phyloP scores from a whole-genome alignment of 1,140 invertebrate genomes.

The Drosophila elegans region DNA sequence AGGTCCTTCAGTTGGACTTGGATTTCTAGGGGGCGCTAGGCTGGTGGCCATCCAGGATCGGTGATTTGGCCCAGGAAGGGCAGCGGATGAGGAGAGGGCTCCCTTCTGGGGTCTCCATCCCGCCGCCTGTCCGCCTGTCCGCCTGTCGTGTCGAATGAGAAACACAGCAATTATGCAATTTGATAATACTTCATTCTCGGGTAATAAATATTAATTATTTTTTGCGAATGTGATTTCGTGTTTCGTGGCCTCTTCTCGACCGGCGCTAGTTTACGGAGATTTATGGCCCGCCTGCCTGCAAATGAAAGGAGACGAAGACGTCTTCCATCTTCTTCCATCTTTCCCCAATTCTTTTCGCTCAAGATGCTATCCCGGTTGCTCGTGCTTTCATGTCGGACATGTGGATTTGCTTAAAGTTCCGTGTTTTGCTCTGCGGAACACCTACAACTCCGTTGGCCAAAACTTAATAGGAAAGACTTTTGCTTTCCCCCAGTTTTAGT shows the following conservation, averaged over 20 bases:
- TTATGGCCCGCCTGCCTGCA: constrained; percentile 61
- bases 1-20: constrained; percentile 32
- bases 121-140: constrained; percentile 1
- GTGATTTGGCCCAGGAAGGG: constrained; percentile 2
- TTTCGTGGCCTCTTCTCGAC: constrained; percentile 22
- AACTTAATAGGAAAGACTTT: too few species aligned
- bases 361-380: constrained; percentile 32
- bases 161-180: constrained; percentile 83
- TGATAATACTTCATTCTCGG: constrained; percentile 82
- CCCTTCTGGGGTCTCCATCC: neutral
- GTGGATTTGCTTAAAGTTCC: constrained; percentile 59
- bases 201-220: constrained; percentile 83
- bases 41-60: constrained; percentile 42
- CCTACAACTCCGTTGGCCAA: neutral
- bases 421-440: constrained; percentile 35
- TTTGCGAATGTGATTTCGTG: constrained; percentile 80
- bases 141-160: constrained; percentile 80
- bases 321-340: constrained; percentile 7
- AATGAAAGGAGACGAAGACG: constrained; percentile 62
- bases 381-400: constrained; percentile 52
- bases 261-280: constrained; percentile 70
- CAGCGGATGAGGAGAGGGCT: constrained; percentile 1
- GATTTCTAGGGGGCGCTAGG: constrained; percentile 11
- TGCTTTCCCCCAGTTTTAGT: neutral
- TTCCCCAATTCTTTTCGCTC: constrained; percentile 5